Conservation (phyloP, 1,140 invertebrate species). For the Neodiprion virginianus region DNA sequence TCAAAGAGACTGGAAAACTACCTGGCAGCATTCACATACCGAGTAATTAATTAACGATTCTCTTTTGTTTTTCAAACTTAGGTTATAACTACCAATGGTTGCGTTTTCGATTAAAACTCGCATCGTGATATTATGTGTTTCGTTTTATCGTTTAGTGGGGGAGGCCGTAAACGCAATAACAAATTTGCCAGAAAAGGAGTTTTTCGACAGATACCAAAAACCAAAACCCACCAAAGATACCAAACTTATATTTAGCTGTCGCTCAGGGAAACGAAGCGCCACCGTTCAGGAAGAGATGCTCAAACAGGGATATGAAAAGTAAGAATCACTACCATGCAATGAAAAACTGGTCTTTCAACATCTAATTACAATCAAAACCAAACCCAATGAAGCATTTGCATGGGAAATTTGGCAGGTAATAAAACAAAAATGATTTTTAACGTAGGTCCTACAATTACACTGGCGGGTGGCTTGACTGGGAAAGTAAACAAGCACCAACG, state of each 20-base stretch:
- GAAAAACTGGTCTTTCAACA: background rate
- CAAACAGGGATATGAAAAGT: constrained; percentile 68
- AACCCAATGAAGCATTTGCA: constrained; percentile 19
- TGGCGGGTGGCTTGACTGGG: constrained; percentile 57
- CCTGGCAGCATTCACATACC: constrained; percentile 76
- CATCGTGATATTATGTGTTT: background rate
- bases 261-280: constrained; percentile 65
- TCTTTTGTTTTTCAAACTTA: constrained; percentile 11
- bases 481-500: constrained; percentile 38
- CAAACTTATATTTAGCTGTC: constrained; percentile 69
- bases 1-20: constrained; percentile 69
- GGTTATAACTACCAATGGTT: constrained; percentile 11
- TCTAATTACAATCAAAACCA: constrained; percentile 24
- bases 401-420: background rate
- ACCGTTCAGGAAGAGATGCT: constrained; percentile 65
- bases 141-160: constrained; percentile 42
- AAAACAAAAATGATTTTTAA: background rate
- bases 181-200: constrained; percentile 46
- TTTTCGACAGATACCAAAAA: constrained; percentile 56
- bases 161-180: constrained; percentile 44
- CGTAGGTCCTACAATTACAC: constrained; percentile 51
- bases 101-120: constrained; percentile 7
- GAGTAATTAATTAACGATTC: constrained; percentile 55
- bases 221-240: constrained; percentile 64
- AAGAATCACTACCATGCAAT: constrained; percentile 29